These are phyloP conservation scores for Dendropsophus ebraccatus DNA, from an alignment of 2,113 vertebrate genomes.

Conservation along the genomic window DNA sequence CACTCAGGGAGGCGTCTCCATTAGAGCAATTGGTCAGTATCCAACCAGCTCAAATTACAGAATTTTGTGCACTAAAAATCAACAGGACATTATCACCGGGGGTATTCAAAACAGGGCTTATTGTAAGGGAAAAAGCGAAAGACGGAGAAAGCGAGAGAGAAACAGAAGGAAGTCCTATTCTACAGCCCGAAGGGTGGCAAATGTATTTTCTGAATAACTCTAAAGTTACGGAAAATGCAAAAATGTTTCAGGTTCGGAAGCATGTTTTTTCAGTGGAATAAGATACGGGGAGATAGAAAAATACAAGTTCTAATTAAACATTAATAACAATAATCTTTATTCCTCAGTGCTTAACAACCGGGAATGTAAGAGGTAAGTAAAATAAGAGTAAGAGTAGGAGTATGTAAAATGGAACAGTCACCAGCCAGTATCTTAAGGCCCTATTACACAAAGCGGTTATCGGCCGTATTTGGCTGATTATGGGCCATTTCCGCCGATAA, in stretches of 20 bases:
- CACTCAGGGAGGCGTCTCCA: slow-evolving; percentile 24
- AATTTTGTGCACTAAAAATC: slow-evolving; percentile 28
- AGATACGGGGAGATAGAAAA: background rate
- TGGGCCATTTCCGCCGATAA: too few species aligned
- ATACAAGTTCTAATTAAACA: background rate
- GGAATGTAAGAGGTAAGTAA: too few species aligned
- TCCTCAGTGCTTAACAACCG: background rate
- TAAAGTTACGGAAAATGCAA: slow-evolving; percentile 24
- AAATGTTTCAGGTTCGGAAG: background rate
- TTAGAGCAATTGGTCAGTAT: slow-evolving; percentile 44
- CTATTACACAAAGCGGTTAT: too few species aligned
- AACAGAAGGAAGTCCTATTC: slow-evolving; percentile 9
- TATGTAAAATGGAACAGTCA: too few species aligned
- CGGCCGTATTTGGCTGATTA: too few species aligned
- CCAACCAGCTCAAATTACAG: slow-evolving; percentile 36
- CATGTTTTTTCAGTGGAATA: background rate
- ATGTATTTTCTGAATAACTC: slow-evolving; percentile 10
- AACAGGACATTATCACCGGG: slow-evolving; percentile 40
- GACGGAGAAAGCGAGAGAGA: slow-evolving; percentile 16
- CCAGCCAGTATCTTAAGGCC: too few species aligned
- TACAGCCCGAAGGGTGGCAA: slow-evolving; percentile 25
- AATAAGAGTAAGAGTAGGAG: too few species aligned
- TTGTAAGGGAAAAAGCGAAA: slow-evolving; percentile 21
- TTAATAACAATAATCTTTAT: background rate
- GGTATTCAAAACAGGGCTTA: slow-evolving; percentile 41